These are phyloP conservation scores for Rhopalosiphum maidis DNA, from an alignment of 1,140 invertebrate species.

Conservation along the genomic window DNA sequence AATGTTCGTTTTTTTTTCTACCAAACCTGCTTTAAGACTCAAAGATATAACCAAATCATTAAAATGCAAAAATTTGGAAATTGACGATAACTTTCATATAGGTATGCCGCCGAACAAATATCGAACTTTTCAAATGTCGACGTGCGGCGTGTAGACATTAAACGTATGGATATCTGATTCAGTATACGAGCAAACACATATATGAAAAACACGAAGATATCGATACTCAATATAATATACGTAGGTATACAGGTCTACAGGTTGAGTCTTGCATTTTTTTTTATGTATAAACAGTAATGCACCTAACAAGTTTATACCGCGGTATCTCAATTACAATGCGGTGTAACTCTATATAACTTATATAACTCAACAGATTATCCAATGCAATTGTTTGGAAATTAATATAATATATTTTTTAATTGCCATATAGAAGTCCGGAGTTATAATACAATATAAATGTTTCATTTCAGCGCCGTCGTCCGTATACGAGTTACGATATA, in stretches of 20 bases:
- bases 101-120: not conserved
- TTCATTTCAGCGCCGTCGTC: not conserved
- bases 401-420: constrained; percentile 30
- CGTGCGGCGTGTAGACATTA: too few species aligned
- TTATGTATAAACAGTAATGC: not conserved
- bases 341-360: not conserved
- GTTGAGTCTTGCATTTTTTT: too few species aligned
- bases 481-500: not conserved
- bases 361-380: constrained; percentile 3
- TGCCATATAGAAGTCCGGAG: not conserved
- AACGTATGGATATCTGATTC: not conserved
- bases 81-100: not conserved
- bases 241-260: too few species aligned
- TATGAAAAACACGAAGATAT: not conserved
- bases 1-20: not conserved
- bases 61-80: not conserved
- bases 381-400: not conserved
- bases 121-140: not conserved
- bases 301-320: not conserved
- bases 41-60: not conserved
- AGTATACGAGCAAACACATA: too few species aligned
- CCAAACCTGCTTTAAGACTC: not conserved
- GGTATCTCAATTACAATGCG: not conserved
- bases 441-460: constrained; percentile 4
- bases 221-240: not conserved